Evolutionary conservation across 2,113 vertebrate genomes (phyloP), one percentile per base, ranked within the genome.

Genomic region (Lepisosteus oculatus): DNA sequence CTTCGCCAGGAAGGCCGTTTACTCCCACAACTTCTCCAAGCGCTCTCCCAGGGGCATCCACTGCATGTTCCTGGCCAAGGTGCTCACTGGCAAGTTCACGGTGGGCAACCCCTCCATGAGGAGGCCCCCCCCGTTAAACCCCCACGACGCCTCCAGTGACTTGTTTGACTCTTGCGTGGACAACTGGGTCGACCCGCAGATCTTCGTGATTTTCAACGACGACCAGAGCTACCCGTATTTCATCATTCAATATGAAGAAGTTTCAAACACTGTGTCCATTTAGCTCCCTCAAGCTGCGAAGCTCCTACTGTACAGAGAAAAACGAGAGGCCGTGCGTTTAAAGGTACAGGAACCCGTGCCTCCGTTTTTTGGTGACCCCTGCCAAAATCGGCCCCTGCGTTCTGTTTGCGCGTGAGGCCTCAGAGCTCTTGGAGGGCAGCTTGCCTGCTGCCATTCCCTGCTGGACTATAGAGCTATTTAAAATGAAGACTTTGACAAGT

Each of bases 141-240:
- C 95, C 0, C 90, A 93, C 61, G 94, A 96, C 81, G 75, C 97
- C 66, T 96, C 97, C 85, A 98, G 97, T 51, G 97, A 99, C 89
- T 94, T 99, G 15, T 99, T 95, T 15, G 97, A 99, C 93, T 99
- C 97, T 14, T 99, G 97, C 9, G 97, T 98, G 88, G 97, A 99
- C 93, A 99, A 98, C 89, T 96, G 89, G 88, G 92, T 98, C 71
- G 97, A 99, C 85, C 97, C 97, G 45, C 97, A 99, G 89, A 99
- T 99, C 82, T 99, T 97, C 67, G 97, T 99, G 80, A 98, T 99
- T 86, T 99, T 99, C 85, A 99, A 99, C 1, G 97, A 99, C 0
- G 97, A 99, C 77, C 97, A 99, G 94, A 98, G 97, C 88, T 99
- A 98, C 81, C 97, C 97, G 1, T 99, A 99, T 84, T 99, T 99